These are phyloP conservation scores for Papilio demoleus DNA, from an alignment of 2,888 invertebrate genomes.

Conservation along the genomic window DNA sequence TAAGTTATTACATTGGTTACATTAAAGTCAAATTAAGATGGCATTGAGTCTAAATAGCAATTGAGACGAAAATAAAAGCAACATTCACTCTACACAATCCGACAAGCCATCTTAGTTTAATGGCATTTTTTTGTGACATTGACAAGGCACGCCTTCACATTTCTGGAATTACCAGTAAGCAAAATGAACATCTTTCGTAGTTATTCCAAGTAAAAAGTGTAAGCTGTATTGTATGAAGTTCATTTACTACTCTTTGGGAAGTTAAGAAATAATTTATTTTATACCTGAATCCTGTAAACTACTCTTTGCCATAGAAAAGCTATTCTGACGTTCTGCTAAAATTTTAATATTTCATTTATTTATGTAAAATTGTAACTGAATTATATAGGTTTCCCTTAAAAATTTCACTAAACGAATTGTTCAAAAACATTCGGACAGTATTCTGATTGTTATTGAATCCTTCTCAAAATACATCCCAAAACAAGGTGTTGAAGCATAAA, in stretches of 20 bases:
- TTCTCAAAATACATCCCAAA: not conserved
- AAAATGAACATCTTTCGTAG: no score
- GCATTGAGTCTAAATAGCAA: not conserved
- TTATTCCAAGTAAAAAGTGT: no score
- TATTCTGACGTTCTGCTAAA: not conserved
- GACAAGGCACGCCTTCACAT: no score
- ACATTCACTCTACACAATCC: not conserved
- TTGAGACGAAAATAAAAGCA: not conserved
- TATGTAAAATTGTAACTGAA: not conserved
- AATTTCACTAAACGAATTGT: not conserved
- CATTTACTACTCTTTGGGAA: no score
- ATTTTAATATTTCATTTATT: constrained; percentile 11
- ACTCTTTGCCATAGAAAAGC: not conserved
- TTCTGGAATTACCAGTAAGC: no score
- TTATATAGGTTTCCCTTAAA: not conserved
- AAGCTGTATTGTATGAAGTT: no score
- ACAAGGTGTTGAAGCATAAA: no score
- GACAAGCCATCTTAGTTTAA: not conserved
- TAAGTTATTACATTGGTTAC: not conserved
- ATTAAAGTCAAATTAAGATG: not conserved
- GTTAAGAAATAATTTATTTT: no score
- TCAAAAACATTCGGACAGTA: not conserved
- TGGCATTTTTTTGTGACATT: not conserved
- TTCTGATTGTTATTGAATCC: not conserved
- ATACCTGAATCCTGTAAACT: no score